A percentile compares a stretch with the other conserved stretches of the same genome.
phyloP scores from a whole-genome alignment of 2,113 vertebrate species.

The Syrrhaptes paradoxus region DNA sequence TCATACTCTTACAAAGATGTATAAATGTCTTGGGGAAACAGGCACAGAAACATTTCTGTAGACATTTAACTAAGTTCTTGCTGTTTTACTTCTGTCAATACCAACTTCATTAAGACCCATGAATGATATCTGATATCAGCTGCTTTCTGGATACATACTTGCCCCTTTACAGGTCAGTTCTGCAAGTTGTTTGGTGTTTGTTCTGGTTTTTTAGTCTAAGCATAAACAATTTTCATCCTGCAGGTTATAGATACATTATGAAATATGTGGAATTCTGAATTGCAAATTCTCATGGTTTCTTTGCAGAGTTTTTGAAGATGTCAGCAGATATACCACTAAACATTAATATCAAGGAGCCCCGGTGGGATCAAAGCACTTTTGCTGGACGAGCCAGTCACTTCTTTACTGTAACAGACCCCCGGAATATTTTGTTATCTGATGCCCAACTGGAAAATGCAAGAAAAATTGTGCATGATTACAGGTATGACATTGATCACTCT shows the following conservation, averaged over 20 bases:
- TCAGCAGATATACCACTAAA: conserved; percentile 85
- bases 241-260: not conserved
- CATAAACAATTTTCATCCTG: not conserved
- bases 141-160: not conserved
- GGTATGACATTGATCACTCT: conserved; percentile 70
- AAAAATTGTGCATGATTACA: conserved; percentile 90
- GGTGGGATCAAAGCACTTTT: conserved; percentile 97
- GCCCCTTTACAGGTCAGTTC: not conserved
- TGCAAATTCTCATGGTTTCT: not conserved
- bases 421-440: conserved; percentile 90
- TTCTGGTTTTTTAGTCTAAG: not conserved
- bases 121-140: not conserved
- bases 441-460: conserved; percentile 85
- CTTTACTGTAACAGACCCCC: conserved; percentile 96
- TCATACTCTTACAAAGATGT: not conserved
- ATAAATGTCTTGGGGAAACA: not conserved
- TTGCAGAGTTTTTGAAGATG: conserved; percentile 80
- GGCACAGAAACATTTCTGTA: not conserved
- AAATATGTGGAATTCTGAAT: not conserved
- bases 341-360: conserved; percentile 95
- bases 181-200: not conserved
- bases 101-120: not conserved
- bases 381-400: conserved; percentile 92
- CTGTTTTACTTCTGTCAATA: not conserved
- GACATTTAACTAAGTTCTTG: not conserved